Evolutionary conservation across 2,888 invertebrate species (phyloP), one percentile per base, ranked within the genome.

Genomic region (Lathronympha strigana): DNA sequence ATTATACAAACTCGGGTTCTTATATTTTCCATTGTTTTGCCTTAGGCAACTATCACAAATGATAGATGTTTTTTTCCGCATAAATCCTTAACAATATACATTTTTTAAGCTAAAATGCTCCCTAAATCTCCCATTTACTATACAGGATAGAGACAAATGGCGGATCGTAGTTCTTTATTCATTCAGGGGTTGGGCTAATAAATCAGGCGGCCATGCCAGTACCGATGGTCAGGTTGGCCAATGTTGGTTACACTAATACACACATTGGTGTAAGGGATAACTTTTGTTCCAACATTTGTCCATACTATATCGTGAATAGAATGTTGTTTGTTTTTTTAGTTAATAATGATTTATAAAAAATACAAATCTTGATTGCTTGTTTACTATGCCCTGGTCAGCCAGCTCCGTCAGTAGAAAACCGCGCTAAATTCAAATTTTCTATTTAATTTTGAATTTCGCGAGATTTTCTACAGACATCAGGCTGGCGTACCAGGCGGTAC

Each of bases 131-230:
- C 72, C 84, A 82, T 87, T 90, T 87, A 84, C 83, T 82, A 84
- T 82, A 86, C 83, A 86, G 85, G 86, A 88, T 86, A 80, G 81
- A 89, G 87, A 90, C 84, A 87, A 89, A 90, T 90, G 83, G 84
- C 71, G 63, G 75, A 79, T 77, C 68, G 73, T 75, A 72, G 76
- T 86, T 80, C 81, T 82, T 88, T 88, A 87, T 89, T 87, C 87
- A 87, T 87, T 83, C 84, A 73, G 87, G 87, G 86, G 77, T 75
- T 79, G 78, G 63, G 72, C 66, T 68, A 63, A 86, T 86, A 86
- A 86, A 87, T 87, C 84, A 84, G 71, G 47, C 61, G 69, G 50
- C 67, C 77, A 69, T 73, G 86, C 82, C 82, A 81, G 81, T 82
- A 77, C 66, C 84, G 84, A 63, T 73, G 73, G 72, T 51, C 53